These are phyloP conservation scores for Girardinus metallicus DNA, from an alignment of 2,797 vertebrate genomes.

Conservation along the genomic window DNA sequence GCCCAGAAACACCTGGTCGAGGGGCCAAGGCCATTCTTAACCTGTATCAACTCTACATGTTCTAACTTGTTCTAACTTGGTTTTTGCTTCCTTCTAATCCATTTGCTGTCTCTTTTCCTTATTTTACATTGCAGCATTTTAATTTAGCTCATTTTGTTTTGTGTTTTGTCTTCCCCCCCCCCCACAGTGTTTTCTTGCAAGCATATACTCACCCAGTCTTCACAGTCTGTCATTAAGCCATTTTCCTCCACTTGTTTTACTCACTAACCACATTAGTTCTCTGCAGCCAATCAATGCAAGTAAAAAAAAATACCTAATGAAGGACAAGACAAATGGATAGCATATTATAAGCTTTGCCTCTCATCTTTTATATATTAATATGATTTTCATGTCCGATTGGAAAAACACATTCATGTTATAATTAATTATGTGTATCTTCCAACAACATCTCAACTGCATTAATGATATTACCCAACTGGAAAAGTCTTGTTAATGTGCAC, in stretches of 20 bases:
- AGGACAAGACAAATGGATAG: slow-evolving; percentile 64
- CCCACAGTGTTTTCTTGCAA: not conserved
- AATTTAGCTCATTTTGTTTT: not conserved
- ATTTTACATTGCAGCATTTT: slow-evolving; percentile 13
- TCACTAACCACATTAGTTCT: slow-evolving; percentile 54
- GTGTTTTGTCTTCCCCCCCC: slow-evolving; percentile 15
- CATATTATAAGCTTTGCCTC: slow-evolving; percentile 52
- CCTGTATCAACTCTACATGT: slow-evolving; percentile 45
- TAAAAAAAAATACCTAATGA: slow-evolving; percentile 58
- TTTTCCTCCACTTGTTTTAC: slow-evolving; percentile 23
- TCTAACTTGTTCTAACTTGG: slow-evolving; percentile 15
- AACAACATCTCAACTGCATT: slow-evolving; percentile 25
- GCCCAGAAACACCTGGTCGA: slow-evolving; percentile 66
- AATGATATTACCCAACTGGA: slow-evolving; percentile 14
- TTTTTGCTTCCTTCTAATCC: slow-evolving; percentile 14
- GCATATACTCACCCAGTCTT: not conserved
- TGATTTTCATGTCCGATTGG: slow-evolving; percentile 63
- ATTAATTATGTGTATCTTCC: slow-evolving; percentile 42
- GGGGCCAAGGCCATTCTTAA: slow-evolving; percentile 61
- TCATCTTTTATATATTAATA: slow-evolving; percentile 54
- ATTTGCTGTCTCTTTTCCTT: slow-evolving; percentile 20
- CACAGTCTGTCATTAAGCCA: slow-evolving; percentile 1
- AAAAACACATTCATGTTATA: slow-evolving; percentile 51
- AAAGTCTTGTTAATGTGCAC: slow-evolving; percentile 30
- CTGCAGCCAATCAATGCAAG: slow-evolving; percentile 69